Evolutionary conservation across 2,797 vertebrate species (phyloP).

Genomic region (Ctenopoma multispine): DNA sequence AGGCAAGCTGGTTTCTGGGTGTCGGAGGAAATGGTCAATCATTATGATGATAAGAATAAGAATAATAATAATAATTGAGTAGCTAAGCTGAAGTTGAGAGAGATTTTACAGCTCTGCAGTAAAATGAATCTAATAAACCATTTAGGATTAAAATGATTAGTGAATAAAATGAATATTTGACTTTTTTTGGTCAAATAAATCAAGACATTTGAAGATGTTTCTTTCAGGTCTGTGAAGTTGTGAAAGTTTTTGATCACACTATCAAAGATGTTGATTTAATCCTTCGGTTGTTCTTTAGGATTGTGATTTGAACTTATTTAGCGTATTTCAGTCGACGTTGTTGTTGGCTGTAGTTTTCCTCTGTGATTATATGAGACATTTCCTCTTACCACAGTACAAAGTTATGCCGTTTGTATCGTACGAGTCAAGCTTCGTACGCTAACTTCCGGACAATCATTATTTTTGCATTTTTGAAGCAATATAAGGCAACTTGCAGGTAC

Average conservation of each 20-base stretch:
- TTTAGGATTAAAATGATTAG: no score
- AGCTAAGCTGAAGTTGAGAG: no score
- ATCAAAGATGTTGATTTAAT: not conserved
- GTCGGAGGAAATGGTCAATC: no score
- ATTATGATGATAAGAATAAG: no score
- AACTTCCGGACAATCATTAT: not conserved
- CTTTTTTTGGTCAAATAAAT: no score
- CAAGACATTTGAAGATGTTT: not conserved
- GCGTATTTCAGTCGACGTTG: not conserved
- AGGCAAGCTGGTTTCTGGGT: no score
- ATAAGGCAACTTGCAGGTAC: constrained; percentile 10
- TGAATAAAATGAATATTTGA: not conserved
- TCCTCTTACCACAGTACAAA: not conserved
- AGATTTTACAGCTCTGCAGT: no score
- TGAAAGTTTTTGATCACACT: not conserved
- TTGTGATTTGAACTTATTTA: not conserved
- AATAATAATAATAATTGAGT: no score
- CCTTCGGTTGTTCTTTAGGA: not conserved
- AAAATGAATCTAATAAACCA: no score
- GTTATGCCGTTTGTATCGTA: not conserved
- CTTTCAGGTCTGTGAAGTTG: not conserved
- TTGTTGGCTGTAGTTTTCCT: not conserved
- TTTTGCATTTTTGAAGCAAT: not conserved
- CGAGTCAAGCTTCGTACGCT: no score
- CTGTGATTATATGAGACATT: not conserved